Conservation (phyloP, 2,888 invertebrate species). For the Campoplex capitator region DNA sequence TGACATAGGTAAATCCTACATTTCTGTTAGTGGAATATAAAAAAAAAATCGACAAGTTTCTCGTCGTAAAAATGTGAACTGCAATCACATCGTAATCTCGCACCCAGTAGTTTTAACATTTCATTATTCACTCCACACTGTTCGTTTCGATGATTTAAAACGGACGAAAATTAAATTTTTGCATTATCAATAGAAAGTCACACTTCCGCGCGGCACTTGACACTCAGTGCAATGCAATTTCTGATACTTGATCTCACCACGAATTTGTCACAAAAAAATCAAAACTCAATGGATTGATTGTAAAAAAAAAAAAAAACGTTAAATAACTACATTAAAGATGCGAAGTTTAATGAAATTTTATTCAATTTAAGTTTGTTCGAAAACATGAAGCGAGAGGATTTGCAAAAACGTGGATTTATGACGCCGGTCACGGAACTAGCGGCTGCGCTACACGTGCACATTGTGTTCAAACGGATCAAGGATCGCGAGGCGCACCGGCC, state of each 20-base stretch:
- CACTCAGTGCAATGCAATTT: background rate
- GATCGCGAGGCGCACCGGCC: conserved; percentile 78
- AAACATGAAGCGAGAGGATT: background rate
- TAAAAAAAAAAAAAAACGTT: background rate
- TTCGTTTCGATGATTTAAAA: background rate
- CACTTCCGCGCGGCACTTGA: conserved; percentile 25
- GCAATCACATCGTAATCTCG: background rate
- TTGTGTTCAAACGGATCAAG: conserved; percentile 60
- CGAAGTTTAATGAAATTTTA: background rate
- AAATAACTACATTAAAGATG: background rate
- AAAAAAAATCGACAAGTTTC: background rate
- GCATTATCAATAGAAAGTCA: background rate
- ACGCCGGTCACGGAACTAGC: conserved; percentile 51
- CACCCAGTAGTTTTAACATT: background rate
- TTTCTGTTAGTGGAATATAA: background rate
- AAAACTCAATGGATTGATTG: background rate
- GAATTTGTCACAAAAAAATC: background rate
- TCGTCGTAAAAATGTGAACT: background rate
- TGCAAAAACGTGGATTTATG: conserved; percentile 13
- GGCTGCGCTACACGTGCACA: conserved; percentile 56
- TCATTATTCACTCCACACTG: background rate
- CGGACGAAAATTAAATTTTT: background rate
- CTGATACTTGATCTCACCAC: conserved; percentile 1
- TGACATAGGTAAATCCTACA: too few species aligned
- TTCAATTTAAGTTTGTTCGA: conserved; percentile 4